Evolutionary conservation across 1,140 invertebrate species (phyloP).

Genomic region (Drosophila santomea): DNA sequence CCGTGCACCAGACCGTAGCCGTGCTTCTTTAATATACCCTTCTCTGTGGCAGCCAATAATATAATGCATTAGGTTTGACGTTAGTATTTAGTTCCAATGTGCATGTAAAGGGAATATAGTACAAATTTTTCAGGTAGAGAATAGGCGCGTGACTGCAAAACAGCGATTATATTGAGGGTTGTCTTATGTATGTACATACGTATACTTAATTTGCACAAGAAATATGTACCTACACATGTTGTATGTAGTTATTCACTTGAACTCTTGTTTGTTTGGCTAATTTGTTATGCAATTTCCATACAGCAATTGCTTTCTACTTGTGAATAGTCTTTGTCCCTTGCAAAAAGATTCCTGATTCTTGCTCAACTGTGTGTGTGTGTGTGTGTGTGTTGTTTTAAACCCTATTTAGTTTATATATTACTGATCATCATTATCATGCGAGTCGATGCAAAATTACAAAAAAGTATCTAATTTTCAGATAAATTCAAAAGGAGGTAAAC

Average conservation of each 20-base stretch:
- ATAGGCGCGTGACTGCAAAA: conserved; percentile 54
- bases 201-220: conserved; percentile 23
- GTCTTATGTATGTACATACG: conserved; percentile 11
- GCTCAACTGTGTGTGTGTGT: neutral
- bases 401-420: neutral
- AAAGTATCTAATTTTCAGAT: neutral
- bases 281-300: too few relatives aligned
- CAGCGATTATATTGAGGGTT: conserved; percentile 32
- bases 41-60: conserved; percentile 86
- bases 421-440: conserved; percentile 3
- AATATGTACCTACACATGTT: neutral
- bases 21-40: conserved; percentile 95
- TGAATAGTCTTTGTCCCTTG: neutral
- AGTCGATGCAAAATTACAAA: neutral
- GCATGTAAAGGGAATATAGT: conserved; percentile 74
- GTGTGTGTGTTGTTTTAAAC: neutral
- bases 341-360: conserved; percentile 1
- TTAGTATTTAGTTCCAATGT: conserved; percentile 41
- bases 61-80: conserved; percentile 28
- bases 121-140: conserved; percentile 67
- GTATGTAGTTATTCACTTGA: neutral
- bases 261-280: neutral
- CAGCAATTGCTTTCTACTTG: too few relatives aligned
- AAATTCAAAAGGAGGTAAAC: neutral
- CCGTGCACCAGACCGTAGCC: conserved; percentile 90